Evolutionary conservation across 2,113 vertebrate species (phyloP).

Genomic region (Orycteropus afer): DNA sequence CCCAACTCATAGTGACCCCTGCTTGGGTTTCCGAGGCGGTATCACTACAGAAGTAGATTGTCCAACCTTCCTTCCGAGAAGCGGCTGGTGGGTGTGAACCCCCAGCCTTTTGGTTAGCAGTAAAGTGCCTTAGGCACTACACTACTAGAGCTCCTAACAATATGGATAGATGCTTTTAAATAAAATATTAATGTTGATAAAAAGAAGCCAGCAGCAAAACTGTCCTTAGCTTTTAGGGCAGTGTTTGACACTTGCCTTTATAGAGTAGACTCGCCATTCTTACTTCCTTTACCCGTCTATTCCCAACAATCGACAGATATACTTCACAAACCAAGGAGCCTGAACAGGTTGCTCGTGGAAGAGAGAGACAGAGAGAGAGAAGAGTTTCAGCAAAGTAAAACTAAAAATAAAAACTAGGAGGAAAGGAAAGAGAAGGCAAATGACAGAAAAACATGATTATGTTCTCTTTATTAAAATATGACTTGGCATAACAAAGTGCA

Average conservation of each 20-base stretch:
- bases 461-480: neutral
- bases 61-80: too few species aligned
- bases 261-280: neutral
- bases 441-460: neutral
- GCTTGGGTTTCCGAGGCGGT: too few species aligned
- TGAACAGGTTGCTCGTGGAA: neutral
- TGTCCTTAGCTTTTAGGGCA: neutral
- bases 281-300: too few species aligned
- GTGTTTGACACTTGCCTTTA: neutral
- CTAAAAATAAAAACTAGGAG: neutral
- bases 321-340: neutral
- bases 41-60: too few species aligned
- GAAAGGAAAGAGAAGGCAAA: neutral
- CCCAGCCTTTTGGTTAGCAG: too few species aligned
- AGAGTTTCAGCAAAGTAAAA: neutral
- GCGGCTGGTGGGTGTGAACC: too few species aligned
- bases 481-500: neutral
- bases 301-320: neutral
- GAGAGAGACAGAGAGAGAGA: neutral
- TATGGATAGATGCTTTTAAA: neutral
- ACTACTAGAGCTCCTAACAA: too few species aligned
- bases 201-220: neutral
- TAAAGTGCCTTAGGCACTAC: too few species aligned
- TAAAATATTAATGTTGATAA: neutral
- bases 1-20: too few species aligned